phyloP scores from a whole-genome alignment of 2,888 invertebrate genomes.

The Mesorhabditis spiculigera region DNA sequence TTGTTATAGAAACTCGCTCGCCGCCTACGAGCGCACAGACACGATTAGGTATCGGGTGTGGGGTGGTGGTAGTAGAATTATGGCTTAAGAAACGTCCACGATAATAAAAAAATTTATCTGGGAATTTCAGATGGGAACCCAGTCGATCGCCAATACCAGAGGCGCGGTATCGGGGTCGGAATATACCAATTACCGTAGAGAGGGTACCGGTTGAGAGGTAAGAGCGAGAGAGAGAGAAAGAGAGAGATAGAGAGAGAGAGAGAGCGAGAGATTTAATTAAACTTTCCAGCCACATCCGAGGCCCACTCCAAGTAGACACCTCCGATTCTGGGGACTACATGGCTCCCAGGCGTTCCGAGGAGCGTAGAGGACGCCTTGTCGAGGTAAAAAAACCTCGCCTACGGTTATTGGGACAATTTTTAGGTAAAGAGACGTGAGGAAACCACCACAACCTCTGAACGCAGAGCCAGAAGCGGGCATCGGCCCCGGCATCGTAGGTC shows the following conservation, averaged over 20 bases:
- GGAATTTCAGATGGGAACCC: not conserved
- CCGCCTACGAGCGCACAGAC: not conserved
- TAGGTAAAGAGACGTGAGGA: no score
- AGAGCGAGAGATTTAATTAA: no score
- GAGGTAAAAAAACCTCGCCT: no score
- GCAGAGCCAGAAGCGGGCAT: no score
- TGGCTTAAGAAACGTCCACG: no score
- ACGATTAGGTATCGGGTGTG: not conserved
- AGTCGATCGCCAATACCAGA: not conserved
- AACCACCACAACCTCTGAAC: no score
- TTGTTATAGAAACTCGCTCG: not conserved
- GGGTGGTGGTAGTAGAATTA: no score
- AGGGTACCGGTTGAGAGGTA: not conserved
- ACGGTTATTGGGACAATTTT: no score
- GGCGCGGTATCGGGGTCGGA: not conserved
- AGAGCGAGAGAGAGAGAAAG: not conserved
- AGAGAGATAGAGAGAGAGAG: not conserved
- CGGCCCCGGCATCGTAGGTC: no score
- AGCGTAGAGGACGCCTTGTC: not conserved
- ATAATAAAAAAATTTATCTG: no score
- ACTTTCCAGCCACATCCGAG: not conserved
- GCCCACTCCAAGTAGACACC: slow-evolving; percentile 2
- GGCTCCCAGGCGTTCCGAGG: not conserved
- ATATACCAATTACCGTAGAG: not conserved
- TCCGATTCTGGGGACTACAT: not conserved